Evolutionary conservation across 2,797 vertebrate species (phyloP), one percentile per base, ranked within the genome.

Genomic region (Brotula barbata): DNA sequence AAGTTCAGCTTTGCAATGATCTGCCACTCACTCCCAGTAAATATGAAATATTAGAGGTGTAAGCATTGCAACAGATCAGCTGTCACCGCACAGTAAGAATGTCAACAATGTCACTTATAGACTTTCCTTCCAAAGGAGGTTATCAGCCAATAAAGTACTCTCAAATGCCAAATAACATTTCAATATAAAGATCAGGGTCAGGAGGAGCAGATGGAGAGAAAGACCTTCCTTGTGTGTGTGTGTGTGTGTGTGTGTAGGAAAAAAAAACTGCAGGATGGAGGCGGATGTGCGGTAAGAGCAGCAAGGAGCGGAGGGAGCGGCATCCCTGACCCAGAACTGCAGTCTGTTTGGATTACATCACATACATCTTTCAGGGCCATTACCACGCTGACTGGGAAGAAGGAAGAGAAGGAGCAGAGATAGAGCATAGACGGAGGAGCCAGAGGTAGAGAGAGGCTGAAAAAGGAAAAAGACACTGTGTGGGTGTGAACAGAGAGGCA

Each of bases 281-380:
- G 68, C 61, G 52, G 54, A 47, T 6, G 40, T 36, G 43, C 46
- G 60, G 46, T 47, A 49, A 11, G 31, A 7, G 59, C 41, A 40
- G 23, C 46, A 20, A 62, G 36, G 44, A 56, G 62, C 7, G 19
- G 43, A 63, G 46, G 65, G 47, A 73, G 68, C 54, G 49, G 66
- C 74, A 70, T 71, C 64, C 68, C 76, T 76, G 75, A 85, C 74
- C 84, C 67, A 58, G 55, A 77, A 52, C 68, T 64, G 75, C 71
- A 81, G 78, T 88, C 67, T 74, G 68, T 83, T 86, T 78, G 70
- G 68, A 85, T 90, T 83, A 86, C 73, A 87, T 89, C 82, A 85
- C 80, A 87, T 78, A 56, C 71, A 87, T 85, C 81, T 88, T 85
- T 85, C 75, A 84, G 71, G 81, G 45, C 72, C 78, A 84, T 86